Percentiles rank a stretch among this genome's conserved stretches.
phyloP scores from a whole-genome alignment of 2,797 vertebrate genomes.

The Hylomyscus alleni region DNA sequence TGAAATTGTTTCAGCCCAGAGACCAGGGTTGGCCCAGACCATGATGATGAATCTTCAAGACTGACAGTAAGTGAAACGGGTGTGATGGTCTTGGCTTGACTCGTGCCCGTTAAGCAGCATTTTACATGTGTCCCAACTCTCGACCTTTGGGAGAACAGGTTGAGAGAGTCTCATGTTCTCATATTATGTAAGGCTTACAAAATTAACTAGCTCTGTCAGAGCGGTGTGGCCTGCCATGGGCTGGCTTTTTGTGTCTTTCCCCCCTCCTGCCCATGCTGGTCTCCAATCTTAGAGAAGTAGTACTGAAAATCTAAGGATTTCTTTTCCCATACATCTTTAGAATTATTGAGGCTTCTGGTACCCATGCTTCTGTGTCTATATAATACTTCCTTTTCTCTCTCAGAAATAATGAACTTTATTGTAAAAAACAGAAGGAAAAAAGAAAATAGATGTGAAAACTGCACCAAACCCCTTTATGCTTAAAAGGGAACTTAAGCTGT shows the following conservation, averaged over 20 bases:
- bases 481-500: neutral
- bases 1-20: conserved; percentile 88
- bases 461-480: neutral
- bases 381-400: conserved; percentile 36
- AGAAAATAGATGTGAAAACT: conserved; percentile 51
- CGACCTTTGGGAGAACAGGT: conserved; percentile 80
- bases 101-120: conserved; percentile 81
- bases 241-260: neutral
- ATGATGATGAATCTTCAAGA: conserved; percentile 85
- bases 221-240: neutral
- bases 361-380: neutral
- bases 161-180: conserved; percentile 79
- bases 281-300: neutral
- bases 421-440: neutral
- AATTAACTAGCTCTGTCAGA: conserved; percentile 50
- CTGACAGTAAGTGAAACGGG: conserved; percentile 88
- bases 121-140: conserved; percentile 86
- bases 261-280: neutral
- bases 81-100: conserved; percentile 86
- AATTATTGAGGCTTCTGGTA: neutral
- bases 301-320: conserved; percentile 11
- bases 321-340: neutral
- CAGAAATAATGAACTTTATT: conserved; percentile 58
- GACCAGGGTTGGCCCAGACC: conserved; percentile 84
- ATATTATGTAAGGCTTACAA: conserved; percentile 71